These are phyloP conservation scores for Hoplias malabaricus DNA, from an alignment of 2,113 vertebrate genomes.

Conservation along the genomic window DNA sequence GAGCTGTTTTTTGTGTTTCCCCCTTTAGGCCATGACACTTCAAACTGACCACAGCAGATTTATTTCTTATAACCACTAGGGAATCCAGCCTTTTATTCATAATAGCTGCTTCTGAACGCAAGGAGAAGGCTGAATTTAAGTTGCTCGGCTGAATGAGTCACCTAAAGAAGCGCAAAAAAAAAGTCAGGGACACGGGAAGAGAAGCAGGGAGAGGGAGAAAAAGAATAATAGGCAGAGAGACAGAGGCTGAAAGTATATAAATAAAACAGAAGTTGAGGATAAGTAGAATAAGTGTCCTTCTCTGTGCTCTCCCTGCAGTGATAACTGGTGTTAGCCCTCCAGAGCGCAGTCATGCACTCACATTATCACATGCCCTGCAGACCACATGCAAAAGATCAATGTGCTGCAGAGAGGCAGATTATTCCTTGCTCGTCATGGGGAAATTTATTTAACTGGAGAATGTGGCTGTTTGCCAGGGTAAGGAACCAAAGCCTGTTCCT, in stretches of 20 bases:
- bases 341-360: constrained; percentile 27
- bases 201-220: neutral
- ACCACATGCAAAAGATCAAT: constrained; percentile 46
- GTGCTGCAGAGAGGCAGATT: constrained; percentile 32
- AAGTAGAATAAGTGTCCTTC: constrained; percentile 55
- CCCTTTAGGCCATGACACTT: neutral
- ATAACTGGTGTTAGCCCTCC: constrained; percentile 34
- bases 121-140: constrained; percentile 13
- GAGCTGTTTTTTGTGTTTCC: constrained; percentile 4
- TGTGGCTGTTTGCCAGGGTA: constrained; percentile 16
- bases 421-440: constrained; percentile 12
- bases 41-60: constrained; percentile 7
- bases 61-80: constrained; percentile 19
- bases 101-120: constrained; percentile 19
- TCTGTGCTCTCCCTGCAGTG: constrained; percentile 44
- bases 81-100: constrained; percentile 34
- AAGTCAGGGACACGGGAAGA: constrained; percentile 17
- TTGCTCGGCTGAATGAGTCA: constrained; percentile 20
- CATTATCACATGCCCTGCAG: constrained; percentile 45
- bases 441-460: constrained; percentile 40
- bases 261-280: constrained; percentile 66
- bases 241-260: constrained; percentile 56
- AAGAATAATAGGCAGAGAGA: constrained; percentile 19
- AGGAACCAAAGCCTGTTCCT: neutral
- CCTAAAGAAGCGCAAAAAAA: neutral